Conservation (phyloP, 1,140 invertebrate species). For the Scaptomyza pallida region DNA sequence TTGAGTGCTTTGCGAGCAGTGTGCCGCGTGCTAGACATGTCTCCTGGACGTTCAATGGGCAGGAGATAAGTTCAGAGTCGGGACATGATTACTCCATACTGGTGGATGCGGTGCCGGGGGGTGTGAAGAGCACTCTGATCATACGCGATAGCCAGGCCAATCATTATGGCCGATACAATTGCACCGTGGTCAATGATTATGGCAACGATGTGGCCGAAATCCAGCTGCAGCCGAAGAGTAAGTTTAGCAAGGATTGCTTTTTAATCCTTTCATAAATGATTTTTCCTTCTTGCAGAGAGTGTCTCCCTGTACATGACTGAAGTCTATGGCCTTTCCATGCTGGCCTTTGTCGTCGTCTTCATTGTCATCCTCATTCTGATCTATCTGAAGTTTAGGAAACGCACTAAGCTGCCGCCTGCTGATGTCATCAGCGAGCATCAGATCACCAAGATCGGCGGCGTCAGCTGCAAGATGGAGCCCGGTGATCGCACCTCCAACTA, state of each 20-base stretch:
- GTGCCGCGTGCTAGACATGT: slow-evolving; percentile 94
- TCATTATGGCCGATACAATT: slow-evolving; percentile 97
- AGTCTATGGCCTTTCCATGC: slow-evolving; percentile 67
- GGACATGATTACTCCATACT: slow-evolving; percentile 88
- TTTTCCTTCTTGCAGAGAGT: slow-evolving; percentile 59
- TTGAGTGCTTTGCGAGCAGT: slow-evolving; percentile 94
- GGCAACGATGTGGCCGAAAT: slow-evolving; percentile 94
- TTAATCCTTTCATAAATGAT: no score
- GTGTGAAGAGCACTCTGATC: slow-evolving; percentile 91
- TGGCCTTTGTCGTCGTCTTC: slow-evolving; percentile 70
- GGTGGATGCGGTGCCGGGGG: slow-evolving; percentile 87
- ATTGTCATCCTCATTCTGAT: slow-evolving; percentile 67
- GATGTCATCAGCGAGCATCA: slow-evolving; percentile 83
- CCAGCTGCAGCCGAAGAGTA: slow-evolving; percentile 91
- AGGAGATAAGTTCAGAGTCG: slow-evolving; percentile 89
- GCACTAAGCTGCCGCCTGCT: slow-evolving; percentile 78
- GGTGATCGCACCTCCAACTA: slow-evolving; percentile 95
- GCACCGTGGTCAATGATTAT: slow-evolving; percentile 95
- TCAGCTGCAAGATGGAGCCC: slow-evolving; percentile 85
- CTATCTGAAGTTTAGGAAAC: slow-evolving; percentile 78
- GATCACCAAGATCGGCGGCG: slow-evolving; percentile 78
- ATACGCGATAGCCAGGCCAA: slow-evolving; percentile 92
- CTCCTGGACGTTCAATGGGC: slow-evolving; percentile 92
- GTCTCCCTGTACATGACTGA: slow-evolving; percentile 73
- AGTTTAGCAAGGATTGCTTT: no score